These are phyloP conservation scores for Bufo gargarizans DNA, from an alignment of 2,113 vertebrate species.

Conservation along the genomic window DNA sequence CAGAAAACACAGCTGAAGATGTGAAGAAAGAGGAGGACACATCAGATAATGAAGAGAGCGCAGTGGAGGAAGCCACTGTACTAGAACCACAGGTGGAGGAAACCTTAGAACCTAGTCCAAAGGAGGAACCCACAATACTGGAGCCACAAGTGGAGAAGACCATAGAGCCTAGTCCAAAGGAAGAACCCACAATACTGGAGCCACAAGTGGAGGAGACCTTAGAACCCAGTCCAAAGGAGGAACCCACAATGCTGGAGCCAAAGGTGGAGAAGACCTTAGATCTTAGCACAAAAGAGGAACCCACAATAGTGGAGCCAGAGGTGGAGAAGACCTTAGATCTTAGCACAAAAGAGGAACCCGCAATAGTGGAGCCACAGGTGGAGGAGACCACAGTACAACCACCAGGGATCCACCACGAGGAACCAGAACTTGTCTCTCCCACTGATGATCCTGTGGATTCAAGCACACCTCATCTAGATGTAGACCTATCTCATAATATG, in stretches of 20 bases:
- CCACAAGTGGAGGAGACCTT: neutral
- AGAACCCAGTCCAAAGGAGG: neutral
- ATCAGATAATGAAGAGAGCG: neutral
- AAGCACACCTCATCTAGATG: neutral
- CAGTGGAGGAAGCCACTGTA: neutral
- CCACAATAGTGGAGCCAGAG: neutral
- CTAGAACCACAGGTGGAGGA: neutral
- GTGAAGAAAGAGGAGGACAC: neutral
- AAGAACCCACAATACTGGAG: neutral
- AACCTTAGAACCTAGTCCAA: neutral
- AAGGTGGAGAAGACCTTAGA: neutral
- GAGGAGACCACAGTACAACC: neutral
- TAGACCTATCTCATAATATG: neutral
- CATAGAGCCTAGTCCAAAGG: neutral
- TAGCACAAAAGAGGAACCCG: neutral
- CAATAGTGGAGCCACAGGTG: neutral
- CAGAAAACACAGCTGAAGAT: neutral
- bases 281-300: neutral
- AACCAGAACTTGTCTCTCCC: constrained; percentile 1
- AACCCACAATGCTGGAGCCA: neutral
- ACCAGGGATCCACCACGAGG: neutral
- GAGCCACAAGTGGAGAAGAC: neutral
- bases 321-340: neutral
- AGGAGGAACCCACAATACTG: neutral
- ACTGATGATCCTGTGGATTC: neutral